Base-by-base conservation (phyloP, 1,140 invertebrate genomes). In the Tetragnatha versicolor region DNA sequence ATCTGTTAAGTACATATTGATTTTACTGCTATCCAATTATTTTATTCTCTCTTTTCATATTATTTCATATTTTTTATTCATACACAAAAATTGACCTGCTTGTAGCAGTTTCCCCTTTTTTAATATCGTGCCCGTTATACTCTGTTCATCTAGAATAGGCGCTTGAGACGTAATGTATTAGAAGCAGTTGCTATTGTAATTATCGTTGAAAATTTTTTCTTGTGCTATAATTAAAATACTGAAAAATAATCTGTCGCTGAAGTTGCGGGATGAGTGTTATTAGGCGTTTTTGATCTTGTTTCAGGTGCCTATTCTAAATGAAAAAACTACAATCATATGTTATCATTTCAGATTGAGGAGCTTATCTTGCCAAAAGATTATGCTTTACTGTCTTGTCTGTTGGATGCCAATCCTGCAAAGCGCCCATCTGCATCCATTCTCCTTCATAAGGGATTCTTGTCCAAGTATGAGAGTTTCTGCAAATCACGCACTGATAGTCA, bases 341-440 rank as follows among this genome's bases (percentile, higher is more conserved):
- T 47, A 17, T 31, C 6, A 37, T 33, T 63, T 17, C n/a, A 75
- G 72, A 63, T 75, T n/a, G 58, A 75, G 20, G 55, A 63, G n/a
- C 14, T 45, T 5, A 31, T 75, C 25, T 47, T 58, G 10, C 37
- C 72, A 20, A 75, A 75, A 37, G 72, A 75, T 75, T 75, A 63
- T 75, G 31, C 58, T 12, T 37, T 63, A 2, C 55, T 75, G 12
- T 61, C 10, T 35, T 12, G 25, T 14, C 25, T 75, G 27, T 3
- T 75, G 5, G 37, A 49, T 27, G 25, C 72, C 6, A 63, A 75
- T 14, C 51, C 42, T 1, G 42, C 47, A 27, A 33, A 9, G 14
- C 29, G 72, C 3, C 72, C 72, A 47, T 75, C 72, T n/a, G 22
- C 72, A 4, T 22, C 7, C 35, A 27, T 17, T 17, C 60, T 75